phyloP scores from a whole-genome alignment of 2,797 vertebrate species.

The Microchirus variegatus region DNA sequence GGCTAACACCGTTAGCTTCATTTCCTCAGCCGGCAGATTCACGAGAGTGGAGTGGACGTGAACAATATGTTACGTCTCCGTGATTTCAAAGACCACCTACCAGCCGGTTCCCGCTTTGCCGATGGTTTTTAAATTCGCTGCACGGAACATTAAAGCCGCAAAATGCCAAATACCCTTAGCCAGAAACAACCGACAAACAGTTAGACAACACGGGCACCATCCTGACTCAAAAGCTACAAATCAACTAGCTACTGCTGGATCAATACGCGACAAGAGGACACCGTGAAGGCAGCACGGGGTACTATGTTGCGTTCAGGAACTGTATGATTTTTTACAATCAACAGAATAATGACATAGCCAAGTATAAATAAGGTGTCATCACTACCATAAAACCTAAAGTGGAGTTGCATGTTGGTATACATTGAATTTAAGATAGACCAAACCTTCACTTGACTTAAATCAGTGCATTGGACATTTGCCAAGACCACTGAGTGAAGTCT shows the following conservation, averaged over 20 bases:
- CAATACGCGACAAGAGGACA: slow-evolving; percentile 54
- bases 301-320: slow-evolving; percentile 38
- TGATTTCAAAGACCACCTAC: slow-evolving; percentile 72
- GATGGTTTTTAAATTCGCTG: slow-evolving; percentile 82
- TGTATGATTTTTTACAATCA: rapidly evolving
- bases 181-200: slow-evolving; percentile 74
- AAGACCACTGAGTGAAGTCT: too few species aligned
- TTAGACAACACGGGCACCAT: slow-evolving; percentile 71
- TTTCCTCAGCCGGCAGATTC: slow-evolving; percentile 48
- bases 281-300: slow-evolving; percentile 32
- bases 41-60: slow-evolving; percentile 52
- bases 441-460: not conserved
- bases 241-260: slow-evolving; percentile 50
- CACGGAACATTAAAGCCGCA: slow-evolving; percentile 85
- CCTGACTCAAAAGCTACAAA: slow-evolving; percentile 68
- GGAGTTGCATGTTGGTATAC: too few species aligned
- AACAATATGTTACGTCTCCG: slow-evolving; percentile 52
- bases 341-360: rapidly evolving
- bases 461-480: too few species aligned
- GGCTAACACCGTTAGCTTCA: slow-evolving; percentile 49
- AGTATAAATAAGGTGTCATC: not conserved
- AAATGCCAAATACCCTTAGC: slow-evolving; percentile 69
- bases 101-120: slow-evolving; percentile 87
- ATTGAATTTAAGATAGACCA: not conserved
- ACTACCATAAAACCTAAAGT: too few species aligned